Conservation (phyloP, 2,113 vertebrate genomes). For the Alligator sinensis region DNA sequence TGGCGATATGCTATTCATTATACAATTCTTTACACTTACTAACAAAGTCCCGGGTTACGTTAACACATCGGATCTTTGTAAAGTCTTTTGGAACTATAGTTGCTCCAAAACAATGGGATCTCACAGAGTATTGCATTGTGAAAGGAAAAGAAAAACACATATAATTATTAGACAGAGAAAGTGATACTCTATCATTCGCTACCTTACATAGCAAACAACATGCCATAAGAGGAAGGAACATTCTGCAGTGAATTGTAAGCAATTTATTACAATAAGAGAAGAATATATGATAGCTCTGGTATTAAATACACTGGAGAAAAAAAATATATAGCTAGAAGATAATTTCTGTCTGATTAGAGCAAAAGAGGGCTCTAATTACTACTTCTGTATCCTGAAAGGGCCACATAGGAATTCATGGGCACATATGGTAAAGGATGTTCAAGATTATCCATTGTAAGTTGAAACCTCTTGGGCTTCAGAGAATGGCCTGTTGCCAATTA, state of each 20-base stretch:
- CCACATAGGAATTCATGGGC: neutral
- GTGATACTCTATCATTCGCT: neutral
- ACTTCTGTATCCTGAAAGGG: neutral
- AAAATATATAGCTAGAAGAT: neutral
- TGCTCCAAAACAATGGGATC: neutral
- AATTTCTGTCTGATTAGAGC: neutral
- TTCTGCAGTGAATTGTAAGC: neutral
- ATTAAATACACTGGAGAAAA: neutral
- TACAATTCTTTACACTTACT: too few species aligned
- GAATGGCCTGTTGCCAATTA: neutral
- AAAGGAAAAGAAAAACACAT: neutral
- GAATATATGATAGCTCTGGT: neutral
- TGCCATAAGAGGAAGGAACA: neutral
- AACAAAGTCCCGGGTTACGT: neutral
- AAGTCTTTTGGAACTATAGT: neutral
- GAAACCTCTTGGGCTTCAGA: neutral
- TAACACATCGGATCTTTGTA: neutral
- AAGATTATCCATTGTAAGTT: neutral
- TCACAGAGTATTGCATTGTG: neutral
- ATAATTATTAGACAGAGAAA: neutral
- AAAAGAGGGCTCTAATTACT: neutral
- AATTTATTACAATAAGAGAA: neutral
- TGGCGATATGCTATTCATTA: neutral
- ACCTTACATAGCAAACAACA: neutral
- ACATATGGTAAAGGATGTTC: neutral